Percentiles rank a stretch among this genome's conserved stretches.
phyloP scores from a whole-genome alignment of 2,888 invertebrate genomes.

The Cybosia mesomella region DNA sequence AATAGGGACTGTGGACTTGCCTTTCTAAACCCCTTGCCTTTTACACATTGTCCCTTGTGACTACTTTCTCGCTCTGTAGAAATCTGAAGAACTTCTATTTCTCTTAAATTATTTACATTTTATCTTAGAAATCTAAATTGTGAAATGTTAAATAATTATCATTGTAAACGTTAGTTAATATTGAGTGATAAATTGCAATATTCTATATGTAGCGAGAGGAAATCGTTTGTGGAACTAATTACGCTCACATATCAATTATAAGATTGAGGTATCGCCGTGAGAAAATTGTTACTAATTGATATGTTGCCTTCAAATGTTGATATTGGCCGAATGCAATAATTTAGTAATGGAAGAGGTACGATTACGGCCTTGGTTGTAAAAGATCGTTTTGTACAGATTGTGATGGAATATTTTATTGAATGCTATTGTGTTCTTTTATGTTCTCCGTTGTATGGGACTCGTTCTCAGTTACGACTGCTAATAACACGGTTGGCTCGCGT shows the following conservation, averaged over 20 bases:
- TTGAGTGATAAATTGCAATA: conserved; percentile 30
- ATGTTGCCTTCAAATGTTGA: conserved; percentile 61
- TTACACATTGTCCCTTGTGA: conserved; percentile 66
- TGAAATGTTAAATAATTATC: conserved; percentile 54
- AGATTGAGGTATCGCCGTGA: conserved; percentile 55
- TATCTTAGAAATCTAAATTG: conserved; percentile 61
- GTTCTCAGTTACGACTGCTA: conserved; percentile 64
- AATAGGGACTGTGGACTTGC: conserved; percentile 75
- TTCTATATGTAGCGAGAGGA: conserved; percentile 30
- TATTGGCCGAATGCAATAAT: conserved; percentile 65
- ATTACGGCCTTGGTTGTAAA: conserved; percentile 52
- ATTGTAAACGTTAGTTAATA: conserved; percentile 31
- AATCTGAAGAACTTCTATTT: conserved; percentile 51
- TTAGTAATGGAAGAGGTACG: conserved; percentile 55
- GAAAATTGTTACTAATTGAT: conserved; percentile 60
- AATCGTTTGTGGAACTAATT: conserved; percentile 52
- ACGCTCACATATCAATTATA: conserved; percentile 68
- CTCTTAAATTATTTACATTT: conserved; percentile 61
- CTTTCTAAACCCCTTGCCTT: conserved; percentile 80
- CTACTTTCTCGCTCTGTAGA: conserved; percentile 64
- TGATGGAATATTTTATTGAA: conserved; percentile 57
- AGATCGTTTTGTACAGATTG: conserved; percentile 47
- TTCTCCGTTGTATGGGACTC: conserved; percentile 55
- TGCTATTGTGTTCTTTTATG: conserved; percentile 59
- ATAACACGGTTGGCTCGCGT: conserved; percentile 55